Evolutionary conservation across 2,113 vertebrate genomes (phyloP).

Genomic region (Macaca nemestrina): DNA sequence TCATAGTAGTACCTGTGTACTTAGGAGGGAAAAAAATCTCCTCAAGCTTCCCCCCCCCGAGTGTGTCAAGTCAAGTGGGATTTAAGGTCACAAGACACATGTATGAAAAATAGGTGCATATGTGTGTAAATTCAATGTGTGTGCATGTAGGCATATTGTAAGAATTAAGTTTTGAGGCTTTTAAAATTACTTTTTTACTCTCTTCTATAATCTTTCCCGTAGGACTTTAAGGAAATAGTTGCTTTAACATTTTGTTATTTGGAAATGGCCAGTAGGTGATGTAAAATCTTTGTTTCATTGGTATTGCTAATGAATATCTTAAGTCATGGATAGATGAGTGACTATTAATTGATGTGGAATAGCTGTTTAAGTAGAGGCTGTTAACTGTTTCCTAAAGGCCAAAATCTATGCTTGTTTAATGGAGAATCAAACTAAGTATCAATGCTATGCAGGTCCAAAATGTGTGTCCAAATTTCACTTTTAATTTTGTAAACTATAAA

Average conservation of each 20-base stretch:
- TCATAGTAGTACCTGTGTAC: background rate
- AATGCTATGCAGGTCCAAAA: background rate
- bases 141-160: background rate
- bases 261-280: background rate
- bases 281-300: background rate
- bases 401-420: background rate
- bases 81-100: background rate
- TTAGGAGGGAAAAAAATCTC: background rate
- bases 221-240: constrained; percentile 28
- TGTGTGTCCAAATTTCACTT: background rate
- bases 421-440: background rate
- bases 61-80: background rate
- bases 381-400: background rate
- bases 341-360: background rate
- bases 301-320: background rate
- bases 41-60: background rate
- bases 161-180: background rate
- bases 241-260: constrained; percentile 20
- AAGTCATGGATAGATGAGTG: background rate
- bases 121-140: background rate
- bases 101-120: background rate
- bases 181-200: background rate
- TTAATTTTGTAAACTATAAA: background rate
- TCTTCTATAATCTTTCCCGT: background rate
- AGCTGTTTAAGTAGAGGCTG: background rate